Evolutionary conservation across 2,888 invertebrate species (phyloP), one percentile per base, ranked within the genome.

Genomic region (Acanthococcus lagerstroemiae): DNA sequence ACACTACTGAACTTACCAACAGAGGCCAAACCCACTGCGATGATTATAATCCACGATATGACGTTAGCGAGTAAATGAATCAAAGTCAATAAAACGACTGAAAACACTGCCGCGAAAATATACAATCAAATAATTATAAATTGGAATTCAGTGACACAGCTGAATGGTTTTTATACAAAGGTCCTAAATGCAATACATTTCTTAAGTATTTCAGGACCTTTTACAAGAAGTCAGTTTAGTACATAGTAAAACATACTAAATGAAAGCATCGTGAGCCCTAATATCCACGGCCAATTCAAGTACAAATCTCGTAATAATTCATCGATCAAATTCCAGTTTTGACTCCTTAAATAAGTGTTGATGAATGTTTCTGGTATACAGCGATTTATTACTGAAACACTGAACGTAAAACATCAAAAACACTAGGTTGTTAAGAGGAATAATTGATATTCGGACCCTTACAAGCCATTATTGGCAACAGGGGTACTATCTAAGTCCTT

Each of bases 271-370:
- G 88, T 86, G 72, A 94, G 82, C 37, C 83, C 83, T 57, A 90
- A 80, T 77, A 95, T 88, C 75, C 89, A 85, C 73, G 83, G 85
- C 92, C 93, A 93, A 45, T 90, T 88, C 68, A 86, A 84, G 74
- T 91, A 92, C 6, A 95, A 79, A 78, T 95, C 95, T 57, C 87
- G 86, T 37, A 94, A 78, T 75, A 93, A 84, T 78, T 93, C 90
- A 76, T 93, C 90, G 71, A 92, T 83, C 30, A 87, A 83, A 75
- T 92, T 91, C 86, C 92, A 90, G 72, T 86, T 87, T 74, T 95
- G 93, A 52, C 95, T 80, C 72, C 89, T 79, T 4, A 84, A 84
- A 77, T 91, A 90, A 71, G 93, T 82, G 70, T 82, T 80, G 45
- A 80, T 78, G 0, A 87, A 80, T 50, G 83, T 80, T 72, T 82